A percentile compares a stretch with the other conserved stretches of the same genome.
These are phyloP conservation scores for Zygaena filipendulae DNA, from an alignment of 2,888 invertebrate species.

Conservation along the genomic window DNA sequence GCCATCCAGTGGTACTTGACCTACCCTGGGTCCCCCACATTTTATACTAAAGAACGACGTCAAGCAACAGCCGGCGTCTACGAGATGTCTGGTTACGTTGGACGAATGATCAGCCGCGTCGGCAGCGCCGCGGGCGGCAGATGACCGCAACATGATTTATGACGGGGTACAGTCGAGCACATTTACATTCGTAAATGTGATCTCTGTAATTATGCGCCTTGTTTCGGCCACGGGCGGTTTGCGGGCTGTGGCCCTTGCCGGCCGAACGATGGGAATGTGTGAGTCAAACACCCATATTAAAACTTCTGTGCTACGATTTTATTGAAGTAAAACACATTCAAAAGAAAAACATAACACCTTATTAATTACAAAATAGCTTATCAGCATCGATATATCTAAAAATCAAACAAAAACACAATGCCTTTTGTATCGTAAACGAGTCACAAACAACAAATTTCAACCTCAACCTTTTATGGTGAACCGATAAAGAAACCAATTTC, in stretches of 20 bases:
- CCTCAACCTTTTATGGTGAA: conserved; percentile 36
- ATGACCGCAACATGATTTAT: conserved; percentile 63
- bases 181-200: conserved; percentile 62
- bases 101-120: conserved; percentile 25
- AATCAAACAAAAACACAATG: conserved; percentile 9
- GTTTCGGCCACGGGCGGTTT: conserved; percentile 45
- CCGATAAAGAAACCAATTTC: conserved; percentile 59
- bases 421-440: conserved; percentile 16
- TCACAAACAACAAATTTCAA: conserved; percentile 34
- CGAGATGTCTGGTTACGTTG: conserved; percentile 18
- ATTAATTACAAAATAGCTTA: too few species aligned
- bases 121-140: conserved; percentile 61
- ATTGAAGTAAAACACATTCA: too few species aligned
- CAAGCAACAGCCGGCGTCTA: conserved; percentile 1
- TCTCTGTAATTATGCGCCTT: conserved; percentile 55
- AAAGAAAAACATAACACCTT: too few species aligned
- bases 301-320: conserved; percentile 44
- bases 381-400: conserved; percentile 11
- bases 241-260: conserved; percentile 20
- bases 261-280: conserved; percentile 11
- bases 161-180: conserved; percentile 36
- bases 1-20: conserved; percentile 19
- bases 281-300: conserved; percentile 19
- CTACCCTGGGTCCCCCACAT: conserved; percentile 7
- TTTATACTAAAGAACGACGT: neutral